Evolutionary conservation across 2,888 invertebrate species (phyloP).

Genomic region (Metallyticus violacea): DNA sequence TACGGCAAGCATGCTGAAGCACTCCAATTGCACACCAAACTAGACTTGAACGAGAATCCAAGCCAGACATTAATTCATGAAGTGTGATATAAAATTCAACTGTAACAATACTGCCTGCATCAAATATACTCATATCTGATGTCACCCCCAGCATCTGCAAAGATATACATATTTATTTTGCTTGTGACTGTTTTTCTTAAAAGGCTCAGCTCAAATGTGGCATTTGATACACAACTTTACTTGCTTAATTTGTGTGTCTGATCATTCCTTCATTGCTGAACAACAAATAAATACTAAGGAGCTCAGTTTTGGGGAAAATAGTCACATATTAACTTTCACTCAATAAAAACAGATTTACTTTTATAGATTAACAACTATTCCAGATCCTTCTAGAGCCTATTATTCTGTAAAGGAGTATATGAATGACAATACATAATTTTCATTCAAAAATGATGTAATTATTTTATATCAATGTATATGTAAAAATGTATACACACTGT

Average conservation of each 20-base stretch:
- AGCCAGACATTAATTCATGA: conserved; percentile 61
- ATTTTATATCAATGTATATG: too few species aligned
- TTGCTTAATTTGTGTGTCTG: neutral
- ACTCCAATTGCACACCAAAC: conserved; percentile 66
- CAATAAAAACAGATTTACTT: too few species aligned
- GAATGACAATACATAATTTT: too few species aligned
- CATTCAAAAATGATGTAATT: too few species aligned
- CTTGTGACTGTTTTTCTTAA: neutral
- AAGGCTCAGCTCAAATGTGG: neutral
- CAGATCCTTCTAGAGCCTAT: neutral
- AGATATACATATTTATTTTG: neutral
- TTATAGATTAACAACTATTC: too few species aligned
- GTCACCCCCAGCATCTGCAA: conserved; percentile 62
- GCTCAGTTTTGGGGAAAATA: too few species aligned
- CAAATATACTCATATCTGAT: conserved; percentile 63
- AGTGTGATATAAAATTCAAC: conserved; percentile 66
- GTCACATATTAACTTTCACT: too few species aligned
- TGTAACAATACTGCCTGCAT: conserved; percentile 61
- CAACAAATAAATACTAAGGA: neutral
- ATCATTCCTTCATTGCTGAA: neutral
- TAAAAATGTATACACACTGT: too few species aligned
- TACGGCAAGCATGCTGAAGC: conserved; percentile 59
- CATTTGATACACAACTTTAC: neutral
- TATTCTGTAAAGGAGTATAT: too few species aligned
- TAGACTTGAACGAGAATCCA: conserved; percentile 54